Base-by-base conservation (phyloP, 2,888 invertebrate genomes). In the Volucella inflata region DNA sequence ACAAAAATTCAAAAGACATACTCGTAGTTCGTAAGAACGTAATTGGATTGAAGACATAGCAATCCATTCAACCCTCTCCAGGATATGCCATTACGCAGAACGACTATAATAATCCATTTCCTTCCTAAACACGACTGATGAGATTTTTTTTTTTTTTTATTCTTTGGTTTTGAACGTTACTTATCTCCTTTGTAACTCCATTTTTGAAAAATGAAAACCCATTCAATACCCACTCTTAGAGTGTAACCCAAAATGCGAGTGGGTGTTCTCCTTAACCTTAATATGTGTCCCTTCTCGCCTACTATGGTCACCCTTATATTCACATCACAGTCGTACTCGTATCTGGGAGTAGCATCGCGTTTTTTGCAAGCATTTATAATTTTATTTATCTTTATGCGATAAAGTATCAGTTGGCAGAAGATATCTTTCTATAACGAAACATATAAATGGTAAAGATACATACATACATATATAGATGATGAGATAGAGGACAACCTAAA, bases 311-410 rank as follows among this genome's bases (percentile, higher is more conserved):
- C 77, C 82, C 77, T 71, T 71, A 40, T 30, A 30, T 64, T 55
- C 21, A 8, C 14, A 60, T 40, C 50, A 59, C 16, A 50, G 30
- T 44, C 30, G 44, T 44, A 30, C 30, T 55, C 9, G 67, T 60
- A 50, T 76, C 59, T 59, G 30, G 17, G 46, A 74, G 64, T 40
- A 55, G 51, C 64, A 74, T 74, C 74, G 64, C 53, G n/a, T 71
- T 70, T 76, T 81, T 71, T 65, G 77, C 71, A 55, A 77, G 42
- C 82, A 77, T 82, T 82, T 72, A 82, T 42, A 82, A 77, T 82
- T 82, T 82, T 82, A 77, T 82, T 82, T 82, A 82, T 82, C 77
- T 57, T 77, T 67, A 67, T 72, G 60, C 46, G 72, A 77, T 30
- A 30, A 30, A 30, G 30, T 30, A 30, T 30, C 30, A 30, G 30